phyloP scores from a whole-genome alignment of 2,113 vertebrate genomes.

The Sula dactylatra region DNA sequence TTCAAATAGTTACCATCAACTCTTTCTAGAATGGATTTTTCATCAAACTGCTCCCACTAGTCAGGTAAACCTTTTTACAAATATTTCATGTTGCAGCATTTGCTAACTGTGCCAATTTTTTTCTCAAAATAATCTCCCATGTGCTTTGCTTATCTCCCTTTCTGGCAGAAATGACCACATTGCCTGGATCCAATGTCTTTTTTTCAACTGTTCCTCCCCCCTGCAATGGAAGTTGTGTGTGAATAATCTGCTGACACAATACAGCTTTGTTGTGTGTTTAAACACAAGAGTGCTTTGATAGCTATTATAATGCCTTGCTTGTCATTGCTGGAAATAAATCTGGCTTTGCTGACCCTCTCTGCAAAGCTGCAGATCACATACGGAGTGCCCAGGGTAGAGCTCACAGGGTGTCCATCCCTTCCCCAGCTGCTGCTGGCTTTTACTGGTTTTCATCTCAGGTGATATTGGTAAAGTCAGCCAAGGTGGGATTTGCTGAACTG shows the following conservation, averaged over 20 bases:
- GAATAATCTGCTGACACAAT: background rate
- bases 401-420: background rate
- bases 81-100: background rate
- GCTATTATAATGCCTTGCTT: background rate
- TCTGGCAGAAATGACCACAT: background rate
- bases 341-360: background rate
- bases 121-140: background rate
- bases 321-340: background rate
- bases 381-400: rapidly evolving
- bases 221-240: background rate
- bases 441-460: background rate
- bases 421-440: background rate
- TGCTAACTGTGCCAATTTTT: background rate
- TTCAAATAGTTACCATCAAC: background rate
- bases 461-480: background rate
- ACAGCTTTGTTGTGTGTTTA: background rate
- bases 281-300: background rate
- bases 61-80: background rate
- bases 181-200: background rate
- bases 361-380: background rate
- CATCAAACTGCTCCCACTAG: background rate
- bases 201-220: background rate
- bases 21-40: background rate
- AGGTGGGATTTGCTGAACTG: background rate
- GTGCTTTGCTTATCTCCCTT: background rate